Conservation (phyloP, 1,140 invertebrate species). For the Eumaeus atala region DNA sequence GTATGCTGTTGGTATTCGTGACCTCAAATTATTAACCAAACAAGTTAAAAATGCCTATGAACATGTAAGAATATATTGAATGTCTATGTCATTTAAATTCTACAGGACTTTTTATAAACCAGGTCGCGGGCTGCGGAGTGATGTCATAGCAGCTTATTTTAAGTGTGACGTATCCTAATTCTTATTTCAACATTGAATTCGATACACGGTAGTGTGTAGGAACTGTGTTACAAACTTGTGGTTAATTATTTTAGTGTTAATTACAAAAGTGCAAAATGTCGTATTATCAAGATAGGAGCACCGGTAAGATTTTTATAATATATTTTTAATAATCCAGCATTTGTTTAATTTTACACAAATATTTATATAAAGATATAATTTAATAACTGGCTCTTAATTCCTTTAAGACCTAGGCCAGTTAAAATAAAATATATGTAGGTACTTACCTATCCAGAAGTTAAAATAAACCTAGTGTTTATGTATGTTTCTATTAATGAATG, state of each 20-base stretch:
- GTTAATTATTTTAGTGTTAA: conserved; percentile 9
- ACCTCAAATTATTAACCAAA: conserved; percentile 41
- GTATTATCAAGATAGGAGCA: conserved; percentile 40
- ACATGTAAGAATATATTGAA: background rate
- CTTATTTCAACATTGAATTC: conserved; percentile 46
- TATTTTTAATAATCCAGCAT: background rate
- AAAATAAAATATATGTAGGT: no score
- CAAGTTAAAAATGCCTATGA: conserved; percentile 28
- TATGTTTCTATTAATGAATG: no score
- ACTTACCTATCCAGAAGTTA: no score
- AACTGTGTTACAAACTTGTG: no score
- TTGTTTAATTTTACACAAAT: no score
- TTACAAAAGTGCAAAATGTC: conserved; percentile 37
- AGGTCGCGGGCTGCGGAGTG: conserved; percentile 46
- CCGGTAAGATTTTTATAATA: conserved; percentile 39
- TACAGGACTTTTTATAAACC: conserved; percentile 40
- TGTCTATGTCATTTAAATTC: conserved; percentile 40
- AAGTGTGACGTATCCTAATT: conserved; percentile 52
- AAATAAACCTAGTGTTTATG: no score
- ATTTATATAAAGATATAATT: no score
- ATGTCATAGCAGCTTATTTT: conserved; percentile 65
- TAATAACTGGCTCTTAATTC: no score
- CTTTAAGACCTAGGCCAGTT: no score
- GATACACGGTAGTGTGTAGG: conserved; percentile 23
- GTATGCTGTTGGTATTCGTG: conserved; percentile 7